These are phyloP conservation scores for Marasmarcha lunaedactyla DNA, from an alignment of 2,888 invertebrate genomes.

Conservation along the genomic window DNA sequence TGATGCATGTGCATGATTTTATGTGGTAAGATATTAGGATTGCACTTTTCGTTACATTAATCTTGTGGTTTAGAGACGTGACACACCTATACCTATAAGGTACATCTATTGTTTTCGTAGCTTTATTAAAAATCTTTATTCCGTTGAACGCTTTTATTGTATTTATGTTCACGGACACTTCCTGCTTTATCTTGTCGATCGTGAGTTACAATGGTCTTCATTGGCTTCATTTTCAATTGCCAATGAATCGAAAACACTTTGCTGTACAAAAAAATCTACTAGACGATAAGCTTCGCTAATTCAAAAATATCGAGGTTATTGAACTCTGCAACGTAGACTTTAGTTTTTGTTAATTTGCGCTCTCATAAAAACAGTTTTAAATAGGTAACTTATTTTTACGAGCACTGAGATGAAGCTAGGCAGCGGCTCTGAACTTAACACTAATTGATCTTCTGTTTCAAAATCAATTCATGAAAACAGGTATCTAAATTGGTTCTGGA, in stretches of 20 bases:
- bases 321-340: conserved; percentile 47
- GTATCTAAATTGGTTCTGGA: too few relatives aligned
- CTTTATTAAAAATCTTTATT: too few relatives aligned
- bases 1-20: conserved; percentile 10
- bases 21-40: conserved; percentile 17
- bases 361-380: conserved; percentile 43
- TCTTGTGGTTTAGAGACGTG: conserved; percentile 34
- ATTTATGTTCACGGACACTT: too few relatives aligned
- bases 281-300: conserved; percentile 64
- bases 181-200: too few relatives aligned
- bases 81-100: conserved; percentile 21
- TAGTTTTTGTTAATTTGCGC: conserved; percentile 49
- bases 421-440: conserved; percentile 1
- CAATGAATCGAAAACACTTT: too few relatives aligned
- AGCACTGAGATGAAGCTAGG: conserved; percentile 32
- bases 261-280: conserved; percentile 42
- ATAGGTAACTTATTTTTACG: conserved; percentile 29
- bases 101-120: too few relatives aligned
- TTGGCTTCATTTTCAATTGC: too few relatives aligned
- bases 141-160: too few relatives aligned
- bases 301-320: conserved; percentile 55
- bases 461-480: too few relatives aligned
- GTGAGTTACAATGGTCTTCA: too few relatives aligned
- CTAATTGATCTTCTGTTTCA: not conserved
- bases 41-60: conserved; percentile 24